phyloP scores from a whole-genome alignment of 1,140 invertebrate species.

The Branchinecta lynchi region DNA sequence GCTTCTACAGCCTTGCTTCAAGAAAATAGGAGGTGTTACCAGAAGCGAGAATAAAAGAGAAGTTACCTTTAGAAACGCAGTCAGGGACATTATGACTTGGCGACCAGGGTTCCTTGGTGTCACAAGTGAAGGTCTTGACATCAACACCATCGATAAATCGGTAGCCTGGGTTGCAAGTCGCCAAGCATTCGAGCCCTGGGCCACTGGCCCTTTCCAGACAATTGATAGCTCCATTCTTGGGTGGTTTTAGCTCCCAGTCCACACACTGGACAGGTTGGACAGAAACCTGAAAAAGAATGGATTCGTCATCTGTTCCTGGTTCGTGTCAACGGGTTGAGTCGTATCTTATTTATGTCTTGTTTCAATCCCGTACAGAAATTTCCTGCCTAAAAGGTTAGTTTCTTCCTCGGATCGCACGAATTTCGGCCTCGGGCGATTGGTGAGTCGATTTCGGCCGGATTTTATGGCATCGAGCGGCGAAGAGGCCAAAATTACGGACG shows the following conservation, averaged over 20 bases:
- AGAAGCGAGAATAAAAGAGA: slow-evolving; percentile 7
- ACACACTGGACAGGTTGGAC: slow-evolving; percentile 86
- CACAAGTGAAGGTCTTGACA: slow-evolving; percentile 68
- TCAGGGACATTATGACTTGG: slow-evolving; percentile 76
- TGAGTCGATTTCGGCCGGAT: no score
- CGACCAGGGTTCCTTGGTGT: slow-evolving; percentile 52
- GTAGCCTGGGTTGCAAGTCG: slow-evolving; percentile 76
- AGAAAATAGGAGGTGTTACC: not conserved
- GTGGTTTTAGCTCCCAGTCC: slow-evolving; percentile 76
- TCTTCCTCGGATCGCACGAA: no score
- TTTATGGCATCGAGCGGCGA: no score
- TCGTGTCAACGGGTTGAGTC: no score
- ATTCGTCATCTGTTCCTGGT: no score
- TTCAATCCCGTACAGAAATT: no score
- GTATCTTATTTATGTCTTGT: no score
- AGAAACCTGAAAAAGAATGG: slow-evolving; percentile 40
- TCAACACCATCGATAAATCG: slow-evolving; percentile 79
- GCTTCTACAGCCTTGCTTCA: no score
- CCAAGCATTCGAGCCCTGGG: slow-evolving; percentile 62
- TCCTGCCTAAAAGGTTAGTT: no score
- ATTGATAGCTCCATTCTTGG: slow-evolving; percentile 71
- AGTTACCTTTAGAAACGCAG: slow-evolving; percentile 72
- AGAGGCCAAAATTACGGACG: no score
- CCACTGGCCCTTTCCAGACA: slow-evolving; percentile 47
- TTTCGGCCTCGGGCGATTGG: no score